Evolutionary conservation across 2,888 invertebrate species (phyloP).

Genomic region (Lasius fuliginosus): DNA sequence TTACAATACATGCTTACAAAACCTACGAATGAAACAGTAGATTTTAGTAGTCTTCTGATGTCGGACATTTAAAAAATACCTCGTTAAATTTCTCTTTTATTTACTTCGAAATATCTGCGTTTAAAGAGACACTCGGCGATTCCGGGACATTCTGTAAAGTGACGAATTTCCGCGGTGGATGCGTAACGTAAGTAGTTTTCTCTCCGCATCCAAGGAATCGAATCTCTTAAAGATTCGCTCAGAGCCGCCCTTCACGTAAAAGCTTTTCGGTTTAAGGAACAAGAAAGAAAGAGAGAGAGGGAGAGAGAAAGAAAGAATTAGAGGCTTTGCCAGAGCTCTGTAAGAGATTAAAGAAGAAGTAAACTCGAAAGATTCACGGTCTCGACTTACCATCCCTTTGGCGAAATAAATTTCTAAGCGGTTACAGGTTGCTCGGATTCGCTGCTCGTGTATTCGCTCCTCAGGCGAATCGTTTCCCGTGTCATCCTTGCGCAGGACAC

Average conservation of each 20-base stretch:
- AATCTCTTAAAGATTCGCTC: constrained; percentile 11
- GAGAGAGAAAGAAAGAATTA: neutral
- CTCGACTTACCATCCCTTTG: constrained; percentile 27
- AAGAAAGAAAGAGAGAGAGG: neutral
- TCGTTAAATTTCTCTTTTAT: neutral
- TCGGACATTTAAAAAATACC: neutral
- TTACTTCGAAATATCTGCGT: neutral
- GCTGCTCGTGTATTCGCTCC: constrained; percentile 37
- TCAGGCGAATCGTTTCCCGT: constrained; percentile 46
- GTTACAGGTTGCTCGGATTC: constrained; percentile 24
- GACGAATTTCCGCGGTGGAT: neutral
- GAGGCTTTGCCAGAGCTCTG: neutral
- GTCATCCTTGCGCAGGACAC: constrained; percentile 47
- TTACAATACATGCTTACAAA: neutral
- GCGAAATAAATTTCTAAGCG: constrained; percentile 56
- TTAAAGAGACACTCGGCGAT: neutral
- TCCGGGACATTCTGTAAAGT: neutral
- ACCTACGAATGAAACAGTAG: neutral
- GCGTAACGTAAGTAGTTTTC: constrained; percentile 1
- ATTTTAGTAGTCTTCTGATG: neutral
- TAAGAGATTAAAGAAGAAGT: constrained; percentile 54
- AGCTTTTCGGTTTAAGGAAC: constrained; percentile 37
- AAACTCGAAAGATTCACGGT: constrained; percentile 48
- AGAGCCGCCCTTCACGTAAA: constrained; percentile 20
- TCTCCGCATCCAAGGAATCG: constrained; percentile 5